Evolutionary conservation across 2,113 vertebrate genomes (phyloP).

Genomic region (Rousettus leschenaultii): DNA sequence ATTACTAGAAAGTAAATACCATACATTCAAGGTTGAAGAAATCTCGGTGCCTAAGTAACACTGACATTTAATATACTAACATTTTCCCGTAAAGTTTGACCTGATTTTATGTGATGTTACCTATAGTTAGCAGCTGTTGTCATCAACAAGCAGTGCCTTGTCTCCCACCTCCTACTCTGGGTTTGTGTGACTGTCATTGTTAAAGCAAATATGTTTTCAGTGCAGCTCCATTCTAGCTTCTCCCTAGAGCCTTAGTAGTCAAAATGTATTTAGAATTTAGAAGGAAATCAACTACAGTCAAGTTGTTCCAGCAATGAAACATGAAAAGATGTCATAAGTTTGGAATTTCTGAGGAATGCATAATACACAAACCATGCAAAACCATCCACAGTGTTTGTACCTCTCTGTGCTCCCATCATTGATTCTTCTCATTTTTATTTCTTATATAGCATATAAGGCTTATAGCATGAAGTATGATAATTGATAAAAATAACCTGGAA

Average conservation of each 20-base stretch:
- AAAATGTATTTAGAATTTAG: constrained; percentile 17
- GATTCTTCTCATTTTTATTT: neutral
- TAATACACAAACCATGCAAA: neutral
- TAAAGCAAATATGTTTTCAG: neutral
- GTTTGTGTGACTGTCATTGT: neutral
- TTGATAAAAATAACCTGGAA: neutral
- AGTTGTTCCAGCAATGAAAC: neutral
- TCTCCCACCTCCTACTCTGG: neutral
- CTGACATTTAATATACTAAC: neutral
- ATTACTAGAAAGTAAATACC: neutral
- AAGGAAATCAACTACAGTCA: neutral
- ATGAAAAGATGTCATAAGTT: neutral
- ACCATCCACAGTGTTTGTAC: neutral
- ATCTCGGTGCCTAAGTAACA: neutral
- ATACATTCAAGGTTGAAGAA: neutral
- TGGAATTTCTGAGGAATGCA: neutral
- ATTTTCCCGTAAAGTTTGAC: neutral
- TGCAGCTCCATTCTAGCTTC: neutral
- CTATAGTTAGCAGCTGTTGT: neutral
- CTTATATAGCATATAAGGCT: neutral
- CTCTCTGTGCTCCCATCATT: neutral
- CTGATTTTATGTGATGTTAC: neutral
- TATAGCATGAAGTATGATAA: neutral
- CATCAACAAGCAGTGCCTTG: neutral
- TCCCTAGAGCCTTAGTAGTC: neutral